Percentiles rank a stretch among this genome's conserved stretches.
Evolutionary conservation across 2,888 invertebrate genomes (phyloP).

Genomic region (Dryadula phaetusa): DNA sequence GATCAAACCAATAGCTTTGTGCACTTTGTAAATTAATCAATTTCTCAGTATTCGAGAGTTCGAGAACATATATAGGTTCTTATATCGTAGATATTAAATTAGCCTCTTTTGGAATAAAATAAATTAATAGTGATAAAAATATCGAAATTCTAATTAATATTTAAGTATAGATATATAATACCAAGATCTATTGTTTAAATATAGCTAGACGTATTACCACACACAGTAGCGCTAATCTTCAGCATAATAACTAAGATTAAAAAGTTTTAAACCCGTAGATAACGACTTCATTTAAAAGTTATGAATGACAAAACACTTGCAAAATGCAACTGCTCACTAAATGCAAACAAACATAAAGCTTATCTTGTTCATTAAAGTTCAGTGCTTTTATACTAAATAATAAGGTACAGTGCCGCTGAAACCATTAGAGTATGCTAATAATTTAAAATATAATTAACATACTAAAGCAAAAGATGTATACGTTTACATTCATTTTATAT

Average conservation of each 20-base stretch:
- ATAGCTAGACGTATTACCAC: background rate
- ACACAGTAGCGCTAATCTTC: background rate
- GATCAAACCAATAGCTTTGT: constrained; percentile 34
- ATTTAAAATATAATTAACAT: background rate
- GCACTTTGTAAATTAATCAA: constrained; percentile 34
- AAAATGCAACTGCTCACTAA: background rate
- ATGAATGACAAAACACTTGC: background rate
- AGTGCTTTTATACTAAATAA: background rate
- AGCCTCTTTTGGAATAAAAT: background rate
- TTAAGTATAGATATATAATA: no score
- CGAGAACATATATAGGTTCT: no score
- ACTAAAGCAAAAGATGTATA: background rate
- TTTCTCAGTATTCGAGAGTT: background rate
- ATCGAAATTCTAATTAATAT: no score
- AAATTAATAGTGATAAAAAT: no score
- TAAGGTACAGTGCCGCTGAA: background rate
- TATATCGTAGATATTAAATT: background rate
- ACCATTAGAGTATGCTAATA: background rate
- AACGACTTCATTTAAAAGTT: constrained; percentile 12
- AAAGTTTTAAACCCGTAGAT: background rate
- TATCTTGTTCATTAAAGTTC: background rate
- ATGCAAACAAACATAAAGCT: background rate
- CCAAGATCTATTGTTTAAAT: background rate
- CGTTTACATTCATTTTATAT: background rate
- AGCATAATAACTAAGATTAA: background rate